These are phyloP conservation scores for Discoglossus pictus DNA, from an alignment of 2,797 vertebrate genomes.

Conservation along the genomic window DNA sequence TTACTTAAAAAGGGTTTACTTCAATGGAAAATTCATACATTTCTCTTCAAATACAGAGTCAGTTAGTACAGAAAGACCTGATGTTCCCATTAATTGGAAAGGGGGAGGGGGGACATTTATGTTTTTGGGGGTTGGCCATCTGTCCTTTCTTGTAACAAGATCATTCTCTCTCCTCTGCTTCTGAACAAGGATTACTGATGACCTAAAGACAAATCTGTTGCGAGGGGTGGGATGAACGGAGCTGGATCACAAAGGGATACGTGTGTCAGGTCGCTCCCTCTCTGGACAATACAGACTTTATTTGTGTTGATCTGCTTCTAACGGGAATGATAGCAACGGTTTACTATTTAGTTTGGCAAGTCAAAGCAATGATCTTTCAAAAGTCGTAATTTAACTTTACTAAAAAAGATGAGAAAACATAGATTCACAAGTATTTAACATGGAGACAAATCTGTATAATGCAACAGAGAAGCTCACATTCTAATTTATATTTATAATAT, in stretches of 20 bases:
- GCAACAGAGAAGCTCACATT: too few species aligned
- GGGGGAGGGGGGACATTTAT: constrained; percentile 17
- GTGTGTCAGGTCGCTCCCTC: constrained; percentile 3
- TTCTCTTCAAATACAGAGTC: not conserved
- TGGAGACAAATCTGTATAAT: too few species aligned
- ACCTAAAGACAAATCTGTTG: constrained; percentile 47
- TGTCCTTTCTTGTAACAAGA: constrained; percentile 43
- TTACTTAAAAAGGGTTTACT: too few species aligned
- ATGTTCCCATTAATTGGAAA: not conserved
- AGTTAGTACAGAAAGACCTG: not conserved
- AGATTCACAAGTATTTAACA: too few species aligned
- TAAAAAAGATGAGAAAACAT: too few species aligned
- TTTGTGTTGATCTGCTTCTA: too few species aligned
- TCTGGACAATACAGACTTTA: not conserved
- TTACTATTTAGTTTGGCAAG: too few species aligned
- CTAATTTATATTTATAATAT: too few species aligned
- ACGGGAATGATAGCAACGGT: too few species aligned
- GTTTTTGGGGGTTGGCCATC: constrained; percentile 36
- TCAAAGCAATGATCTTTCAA: too few species aligned
- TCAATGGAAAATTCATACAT: not conserved
- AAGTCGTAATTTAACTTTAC: too few species aligned
- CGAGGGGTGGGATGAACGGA: constrained; percentile 24
- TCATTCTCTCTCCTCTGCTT: constrained; percentile 16
- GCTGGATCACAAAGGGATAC: constrained; percentile 32
- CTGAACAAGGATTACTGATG: constrained; percentile 43